These are phyloP conservation scores for Mnemiopsis leidyi DNA, from an alignment of 37 sponge, comb jelly and placozoan genomes.

Conservation along the genomic window DNA sequence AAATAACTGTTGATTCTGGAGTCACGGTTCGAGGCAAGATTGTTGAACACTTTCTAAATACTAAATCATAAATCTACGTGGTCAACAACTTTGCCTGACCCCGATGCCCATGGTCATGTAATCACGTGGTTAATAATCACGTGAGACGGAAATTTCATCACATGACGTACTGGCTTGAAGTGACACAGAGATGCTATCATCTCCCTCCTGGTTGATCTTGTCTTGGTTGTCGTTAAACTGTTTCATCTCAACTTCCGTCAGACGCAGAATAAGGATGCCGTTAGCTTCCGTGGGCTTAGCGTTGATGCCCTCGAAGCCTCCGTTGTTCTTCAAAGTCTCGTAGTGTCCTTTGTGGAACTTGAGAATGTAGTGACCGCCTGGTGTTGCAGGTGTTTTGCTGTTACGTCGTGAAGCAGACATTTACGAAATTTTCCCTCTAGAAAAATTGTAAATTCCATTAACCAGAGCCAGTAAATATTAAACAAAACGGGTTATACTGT, in stretches of 20 bases:
- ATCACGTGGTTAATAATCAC: too few relatives aligned
- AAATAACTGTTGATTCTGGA: too few relatives aligned
- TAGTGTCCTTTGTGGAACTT: background rate
- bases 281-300: background rate
- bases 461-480: too few relatives aligned
- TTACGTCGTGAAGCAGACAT: too few relatives aligned
- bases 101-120: too few relatives aligned
- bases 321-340: slow-evolving; percentile 31
- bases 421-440: too few relatives aligned
- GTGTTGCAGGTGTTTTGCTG: background rate
- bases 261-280: background rate
- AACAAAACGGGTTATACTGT: background rate
- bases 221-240: slow-evolving; percentile 35
- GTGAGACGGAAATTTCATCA: too few relatives aligned
- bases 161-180: slow-evolving; percentile 13
- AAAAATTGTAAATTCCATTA: too few relatives aligned
- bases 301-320: slow-evolving; percentile 8
- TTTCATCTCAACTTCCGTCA: slow-evolving; percentile 6
- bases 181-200: slow-evolving; percentile 44
- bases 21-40: too few relatives aligned
- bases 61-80: too few relatives aligned
- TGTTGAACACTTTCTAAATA: too few relatives aligned
- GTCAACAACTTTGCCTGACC: too few relatives aligned
- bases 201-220: slow-evolving; percentile 40
- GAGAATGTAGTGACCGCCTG: background rate